Conservation (phyloP, 2,888 invertebrate genomes). For the Macrophya annulata region DNA sequence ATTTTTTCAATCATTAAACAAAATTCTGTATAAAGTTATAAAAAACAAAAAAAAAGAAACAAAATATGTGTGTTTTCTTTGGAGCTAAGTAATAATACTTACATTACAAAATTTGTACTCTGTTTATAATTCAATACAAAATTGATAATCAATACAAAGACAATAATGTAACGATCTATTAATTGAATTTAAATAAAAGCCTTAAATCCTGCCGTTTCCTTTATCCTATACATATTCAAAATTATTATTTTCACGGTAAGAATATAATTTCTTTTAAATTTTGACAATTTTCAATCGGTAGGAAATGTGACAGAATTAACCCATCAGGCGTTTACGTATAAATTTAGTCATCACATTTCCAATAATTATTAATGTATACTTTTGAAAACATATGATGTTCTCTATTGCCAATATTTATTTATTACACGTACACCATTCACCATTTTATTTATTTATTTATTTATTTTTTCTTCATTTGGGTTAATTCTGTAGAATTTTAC, state of each 20-base stretch:
- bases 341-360: constrained; percentile 54
- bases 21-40: constrained; percentile 64
- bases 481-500: constrained; percentile 44
- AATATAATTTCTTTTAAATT: constrained; percentile 40
- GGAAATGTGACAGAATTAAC: constrained; percentile 66
- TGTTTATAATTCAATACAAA: constrained; percentile 72
- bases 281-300: constrained; percentile 39
- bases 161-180: constrained; percentile 61
- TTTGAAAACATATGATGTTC: constrained; percentile 69
- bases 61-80: constrained; percentile 68
- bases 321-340: constrained; percentile 47
- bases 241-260: constrained; percentile 55
- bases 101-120: constrained; percentile 68
- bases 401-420: constrained; percentile 66
- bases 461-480: constrained; percentile 32
- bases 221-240: constrained; percentile 62
- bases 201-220: constrained; percentile 68
- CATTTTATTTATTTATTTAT: background rate
- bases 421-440: background rate
- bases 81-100: constrained; percentile 65
- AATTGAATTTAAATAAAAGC: constrained; percentile 72
- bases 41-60: constrained; percentile 61
- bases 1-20: constrained; percentile 57
- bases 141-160: constrained; percentile 69
- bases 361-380: constrained; percentile 58